A percentile compares a stretch with the other conserved stretches of the same genome.
Conservation (phyloP, 2,113 vertebrate species). For the Crotalus horridus region DNA sequence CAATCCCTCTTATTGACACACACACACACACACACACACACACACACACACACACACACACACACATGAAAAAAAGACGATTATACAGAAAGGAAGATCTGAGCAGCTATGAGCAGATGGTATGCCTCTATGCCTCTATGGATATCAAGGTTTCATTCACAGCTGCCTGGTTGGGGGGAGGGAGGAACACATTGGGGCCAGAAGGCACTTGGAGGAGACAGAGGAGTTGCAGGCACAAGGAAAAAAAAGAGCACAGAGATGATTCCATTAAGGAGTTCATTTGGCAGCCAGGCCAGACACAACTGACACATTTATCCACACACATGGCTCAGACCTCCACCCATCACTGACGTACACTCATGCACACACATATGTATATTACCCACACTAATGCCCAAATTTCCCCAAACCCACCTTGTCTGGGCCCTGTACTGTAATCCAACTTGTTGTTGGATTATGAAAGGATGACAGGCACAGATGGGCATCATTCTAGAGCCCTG, state of each 20-base stretch:
- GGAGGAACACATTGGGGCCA: background rate
- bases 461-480: conserved; percentile 1
- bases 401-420: background rate
- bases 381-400: background rate
- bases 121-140: background rate
- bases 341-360: background rate
- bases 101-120: conserved; percentile 15
- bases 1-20: too few species aligned
- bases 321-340: background rate
- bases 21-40: too few species aligned
- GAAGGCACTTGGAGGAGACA: conserved; percentile 28
- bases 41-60: too few species aligned
- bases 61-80: background rate
- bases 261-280: background rate
- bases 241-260: background rate
- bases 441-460: background rate
- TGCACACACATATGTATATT: conserved; percentile 22
- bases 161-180: background rate
- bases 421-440: background rate
- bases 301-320: background rate
- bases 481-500: background rate
- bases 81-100: background rate
- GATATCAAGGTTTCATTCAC: background rate
- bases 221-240: background rate
- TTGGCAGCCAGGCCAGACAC: background rate